A percentile compares a stretch with the other conserved stretches of the same genome.
These are phyloP conservation scores for Fratercula arctica DNA, from an alignment of 2,797 vertebrate species.

Conservation along the genomic window DNA sequence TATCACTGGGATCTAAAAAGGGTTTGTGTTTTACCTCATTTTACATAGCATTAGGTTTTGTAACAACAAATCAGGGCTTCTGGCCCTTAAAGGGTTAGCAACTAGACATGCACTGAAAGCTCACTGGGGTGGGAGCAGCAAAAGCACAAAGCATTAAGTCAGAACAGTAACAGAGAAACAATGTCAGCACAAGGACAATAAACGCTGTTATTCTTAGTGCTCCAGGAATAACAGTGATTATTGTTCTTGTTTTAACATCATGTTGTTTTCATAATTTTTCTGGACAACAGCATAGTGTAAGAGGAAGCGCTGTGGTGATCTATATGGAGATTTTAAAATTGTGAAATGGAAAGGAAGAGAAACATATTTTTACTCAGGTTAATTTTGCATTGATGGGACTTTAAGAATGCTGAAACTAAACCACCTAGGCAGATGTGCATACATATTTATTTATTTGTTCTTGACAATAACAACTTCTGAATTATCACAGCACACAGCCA, in stretches of 20 bases:
- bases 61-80: background rate
- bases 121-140: slow-evolving; percentile 42
- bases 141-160: slow-evolving; percentile 59
- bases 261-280: slow-evolving; percentile 53
- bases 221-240: slow-evolving; percentile 60
- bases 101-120: slow-evolving; percentile 4
- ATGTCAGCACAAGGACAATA: slow-evolving; percentile 69
- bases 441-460: slow-evolving; percentile 31
- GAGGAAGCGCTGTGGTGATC: background rate
- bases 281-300: slow-evolving; percentile 22
- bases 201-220: slow-evolving; percentile 56
- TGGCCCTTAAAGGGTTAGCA: slow-evolving; percentile 55
- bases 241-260: slow-evolving; percentile 61
- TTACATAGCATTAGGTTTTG: background rate
- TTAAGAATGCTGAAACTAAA: background rate
- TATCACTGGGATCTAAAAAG: background rate
- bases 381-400: background rate
- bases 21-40: background rate
- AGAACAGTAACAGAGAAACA: slow-evolving; percentile 60
- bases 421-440: slow-evolving; percentile 40
- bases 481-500: background rate
- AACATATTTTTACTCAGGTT: background rate
- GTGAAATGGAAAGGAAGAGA: background rate
- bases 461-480: slow-evolving; percentile 20
- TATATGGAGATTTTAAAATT: slow-evolving; percentile 20